phyloP scores from a whole-genome alignment of 2,113 vertebrate genomes.

The Cercopithecus mona region DNA sequence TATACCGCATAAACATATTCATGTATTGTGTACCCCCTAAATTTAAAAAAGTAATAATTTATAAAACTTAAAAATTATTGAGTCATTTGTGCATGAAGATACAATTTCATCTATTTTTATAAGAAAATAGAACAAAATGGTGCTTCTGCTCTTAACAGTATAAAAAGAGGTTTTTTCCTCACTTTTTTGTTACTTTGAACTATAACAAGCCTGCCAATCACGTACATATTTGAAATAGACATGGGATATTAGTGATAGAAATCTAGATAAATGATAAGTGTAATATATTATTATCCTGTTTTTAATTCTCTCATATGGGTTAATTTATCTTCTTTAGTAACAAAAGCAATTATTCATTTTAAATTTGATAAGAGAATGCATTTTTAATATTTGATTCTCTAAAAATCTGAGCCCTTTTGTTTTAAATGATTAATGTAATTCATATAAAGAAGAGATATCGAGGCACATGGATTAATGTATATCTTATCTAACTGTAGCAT shows the following conservation, averaged over 20 bases:
- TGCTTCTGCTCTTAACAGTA: background rate
- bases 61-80: background rate
- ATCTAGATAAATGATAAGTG: background rate
- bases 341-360: background rate
- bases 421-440: conserved; percentile 41
- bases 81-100: background rate
- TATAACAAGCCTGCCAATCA: background rate
- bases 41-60: no score
- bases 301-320: background rate
- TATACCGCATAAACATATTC: no score
- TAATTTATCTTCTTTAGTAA: conserved; percentile 48
- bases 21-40: no score
- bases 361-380: background rate
- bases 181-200: background rate
- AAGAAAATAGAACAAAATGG: background rate
- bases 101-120: background rate
- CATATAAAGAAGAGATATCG: background rate
- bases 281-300: conserved; percentile 24
- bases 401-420: background rate
- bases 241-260: background rate
- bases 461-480: background rate
- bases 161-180: background rate
- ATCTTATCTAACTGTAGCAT: background rate
- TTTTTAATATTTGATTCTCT: conserved; percentile 19
- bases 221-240: background rate